These are phyloP conservation scores for Aplidium turbinatum DNA, from an alignment of 23 tunicate genomes.

Conservation along the genomic window DNA sequence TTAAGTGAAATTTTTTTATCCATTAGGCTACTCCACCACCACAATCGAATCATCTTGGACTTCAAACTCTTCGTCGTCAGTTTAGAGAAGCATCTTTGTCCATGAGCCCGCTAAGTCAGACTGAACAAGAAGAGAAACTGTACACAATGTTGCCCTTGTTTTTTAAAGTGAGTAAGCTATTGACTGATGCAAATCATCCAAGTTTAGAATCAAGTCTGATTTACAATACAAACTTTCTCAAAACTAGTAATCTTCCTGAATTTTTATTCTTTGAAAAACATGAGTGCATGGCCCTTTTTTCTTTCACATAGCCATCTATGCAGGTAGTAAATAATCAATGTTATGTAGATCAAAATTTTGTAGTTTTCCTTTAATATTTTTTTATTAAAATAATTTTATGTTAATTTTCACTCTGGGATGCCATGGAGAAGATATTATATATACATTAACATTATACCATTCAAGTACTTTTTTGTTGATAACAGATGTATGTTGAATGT, in stretches of 20 bases:
- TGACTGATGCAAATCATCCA: background rate
- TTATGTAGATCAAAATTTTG: too few relatives aligned
- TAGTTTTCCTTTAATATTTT: too few relatives aligned
- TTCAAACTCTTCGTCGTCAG: constrained; percentile 58
- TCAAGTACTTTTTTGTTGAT: too few relatives aligned
- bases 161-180: constrained; percentile 35
- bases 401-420: too few relatives aligned
- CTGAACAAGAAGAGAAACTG: constrained; percentile 66
- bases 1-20: too few relatives aligned
- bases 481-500: too few relatives aligned
- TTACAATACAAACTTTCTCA: background rate
- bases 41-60: constrained; percentile 29
- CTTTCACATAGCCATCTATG: too few relatives aligned
- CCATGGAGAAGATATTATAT: background rate
- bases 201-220: too few relatives aligned
- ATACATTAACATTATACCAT: too few relatives aligned
- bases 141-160: constrained; percentile 72
- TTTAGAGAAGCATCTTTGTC: constrained; percentile 63
- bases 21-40: background rate
- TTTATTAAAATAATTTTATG: too few relatives aligned
- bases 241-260: background rate
- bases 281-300: too few relatives aligned
- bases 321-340: too few relatives aligned
- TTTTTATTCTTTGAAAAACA: background rate
- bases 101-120: constrained; percentile 23